Evolutionary conservation across 2,797 vertebrate genomes (phyloP).

Genomic region (Carcharodon carcharias): DNA sequence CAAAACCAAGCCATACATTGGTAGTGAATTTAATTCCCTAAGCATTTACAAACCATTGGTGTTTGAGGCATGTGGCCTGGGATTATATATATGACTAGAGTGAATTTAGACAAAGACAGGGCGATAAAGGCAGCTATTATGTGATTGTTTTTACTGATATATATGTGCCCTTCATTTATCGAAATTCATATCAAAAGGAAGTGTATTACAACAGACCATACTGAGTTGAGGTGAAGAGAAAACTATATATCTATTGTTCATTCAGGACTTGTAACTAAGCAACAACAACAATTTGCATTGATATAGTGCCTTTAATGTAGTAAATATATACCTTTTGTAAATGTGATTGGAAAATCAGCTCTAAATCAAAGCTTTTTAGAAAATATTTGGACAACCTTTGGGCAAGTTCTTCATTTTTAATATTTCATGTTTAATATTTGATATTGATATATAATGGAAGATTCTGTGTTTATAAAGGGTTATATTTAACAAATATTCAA

Average conservation of each 20-base stretch:
- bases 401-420: neutral
- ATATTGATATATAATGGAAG: neutral
- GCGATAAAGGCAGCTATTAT: neutral
- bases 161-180: neutral
- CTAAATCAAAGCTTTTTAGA: neutral
- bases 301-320: too few species aligned
- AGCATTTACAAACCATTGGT: neutral
- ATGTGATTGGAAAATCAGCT: neutral
- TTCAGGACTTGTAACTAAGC: too few species aligned
- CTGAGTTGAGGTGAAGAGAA: neutral
- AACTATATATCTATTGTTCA: too few species aligned
- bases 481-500: neutral
- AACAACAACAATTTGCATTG: too few species aligned
- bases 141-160: too few species aligned
- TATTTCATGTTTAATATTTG: neutral
- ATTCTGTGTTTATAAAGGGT: neutral
- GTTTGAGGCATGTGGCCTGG: neutral
- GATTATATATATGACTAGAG: neutral
- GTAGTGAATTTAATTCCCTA: neutral
- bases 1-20: neutral
- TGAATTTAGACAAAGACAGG: neutral
- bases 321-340: too few species aligned
- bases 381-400: neutral
- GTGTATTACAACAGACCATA: neutral
- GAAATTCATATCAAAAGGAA: neutral